phyloP scores from a whole-genome alignment of 2,888 invertebrate species.

The Ethmia dodecea region DNA sequence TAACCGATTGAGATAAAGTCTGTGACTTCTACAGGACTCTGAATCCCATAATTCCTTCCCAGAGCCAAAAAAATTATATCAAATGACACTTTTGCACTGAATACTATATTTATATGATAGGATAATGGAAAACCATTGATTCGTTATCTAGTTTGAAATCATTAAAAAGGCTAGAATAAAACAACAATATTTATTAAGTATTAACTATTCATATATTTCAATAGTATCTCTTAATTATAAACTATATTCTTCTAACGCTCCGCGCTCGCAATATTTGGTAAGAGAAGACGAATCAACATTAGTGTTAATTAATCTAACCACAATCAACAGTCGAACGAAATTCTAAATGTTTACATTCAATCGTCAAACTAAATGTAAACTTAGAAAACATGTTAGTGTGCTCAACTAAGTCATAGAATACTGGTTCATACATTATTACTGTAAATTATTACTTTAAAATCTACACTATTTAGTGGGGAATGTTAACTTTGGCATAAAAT shows the following conservation, averaged over 20 bases:
- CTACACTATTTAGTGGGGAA: slow-evolving; percentile 80
- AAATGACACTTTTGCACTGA: neutral
- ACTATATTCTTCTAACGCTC: slow-evolving; percentile 69
- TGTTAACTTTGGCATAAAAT: slow-evolving; percentile 86
- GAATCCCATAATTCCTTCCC: no score
- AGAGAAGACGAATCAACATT: slow-evolving; percentile 68
- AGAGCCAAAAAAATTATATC: neutral
- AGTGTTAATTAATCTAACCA: slow-evolving; percentile 14
- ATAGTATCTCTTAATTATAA: slow-evolving; percentile 73
- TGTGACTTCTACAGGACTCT: no score
- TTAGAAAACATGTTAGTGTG: slow-evolving; percentile 48
- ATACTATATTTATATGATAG: neutral
- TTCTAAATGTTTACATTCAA: slow-evolving; percentile 64
- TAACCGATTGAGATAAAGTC: no score
- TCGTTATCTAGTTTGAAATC: neutral
- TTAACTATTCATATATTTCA: slow-evolving; percentile 76
- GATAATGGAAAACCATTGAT: neutral
- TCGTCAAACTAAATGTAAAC: slow-evolving; percentile 57
- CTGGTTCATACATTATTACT: slow-evolving; percentile 34
- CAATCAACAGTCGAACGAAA: slow-evolving; percentile 64
- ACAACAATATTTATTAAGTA: slow-evolving; percentile 47
- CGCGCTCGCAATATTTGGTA: slow-evolving; percentile 74
- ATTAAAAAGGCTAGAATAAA: slow-evolving; percentile 27
- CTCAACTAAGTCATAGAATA: slow-evolving; percentile 49
- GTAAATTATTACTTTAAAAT: slow-evolving; percentile 37